phyloP scores from a whole-genome alignment of 2,888 invertebrate genomes.

The Argyresthia goedartella region DNA sequence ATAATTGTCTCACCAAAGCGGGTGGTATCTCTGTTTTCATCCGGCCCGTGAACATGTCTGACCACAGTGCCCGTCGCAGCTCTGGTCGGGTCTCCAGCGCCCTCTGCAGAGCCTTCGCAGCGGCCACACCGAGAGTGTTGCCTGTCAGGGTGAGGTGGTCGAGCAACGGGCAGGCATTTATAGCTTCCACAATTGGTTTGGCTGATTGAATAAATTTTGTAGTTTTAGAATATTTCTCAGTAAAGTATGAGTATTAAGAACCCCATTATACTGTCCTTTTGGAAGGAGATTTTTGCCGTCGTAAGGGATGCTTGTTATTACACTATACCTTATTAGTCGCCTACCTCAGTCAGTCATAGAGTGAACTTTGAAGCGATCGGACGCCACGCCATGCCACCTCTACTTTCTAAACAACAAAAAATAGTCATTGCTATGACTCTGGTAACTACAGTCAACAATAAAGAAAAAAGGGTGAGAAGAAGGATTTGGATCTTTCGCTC shows the following conservation, averaged over 20 bases:
- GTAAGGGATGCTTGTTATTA: background rate
- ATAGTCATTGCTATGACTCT: no score
- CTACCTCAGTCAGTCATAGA: background rate
- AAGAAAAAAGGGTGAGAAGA: no score
- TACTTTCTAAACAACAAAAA: no score
- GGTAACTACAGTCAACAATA: no score
- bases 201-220: constrained; percentile 58
- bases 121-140: constrained; percentile 92
- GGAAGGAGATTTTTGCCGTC: background rate
- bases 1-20: constrained; percentile 75
- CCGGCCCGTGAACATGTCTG: constrained; percentile 96
- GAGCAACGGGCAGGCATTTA: constrained; percentile 77
- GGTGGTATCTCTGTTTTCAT: constrained; percentile 95
- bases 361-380: no score
- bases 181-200: constrained; percentile 80
- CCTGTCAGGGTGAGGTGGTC: constrained; percentile 87
- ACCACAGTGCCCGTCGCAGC: constrained; percentile 87
- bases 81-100: constrained; percentile 84
- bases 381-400: background rate
- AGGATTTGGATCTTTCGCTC: no score
- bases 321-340: background rate
- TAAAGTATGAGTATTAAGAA: background rate
- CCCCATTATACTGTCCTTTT: background rate
- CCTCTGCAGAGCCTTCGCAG: constrained; percentile 86
- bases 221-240: background rate